A percentile compares a stretch with the other conserved stretches of the same genome.
Conservation (phyloP, 2,113 vertebrate genomes). For the Nothocercus nigrocapillus region DNA sequence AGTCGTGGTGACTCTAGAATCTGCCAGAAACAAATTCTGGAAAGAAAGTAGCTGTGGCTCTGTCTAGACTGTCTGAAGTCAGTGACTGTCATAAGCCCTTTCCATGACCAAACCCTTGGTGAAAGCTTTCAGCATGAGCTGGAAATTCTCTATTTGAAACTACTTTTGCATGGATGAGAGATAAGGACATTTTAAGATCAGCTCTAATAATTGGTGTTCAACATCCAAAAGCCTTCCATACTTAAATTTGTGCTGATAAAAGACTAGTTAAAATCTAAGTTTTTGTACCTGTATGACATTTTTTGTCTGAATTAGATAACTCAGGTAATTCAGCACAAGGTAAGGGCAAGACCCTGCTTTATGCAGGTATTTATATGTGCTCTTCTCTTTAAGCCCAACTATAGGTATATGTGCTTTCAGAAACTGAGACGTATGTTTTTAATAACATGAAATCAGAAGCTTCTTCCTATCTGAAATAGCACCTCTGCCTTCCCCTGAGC, state of each 20-base stretch:
- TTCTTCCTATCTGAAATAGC: conserved; percentile 63
- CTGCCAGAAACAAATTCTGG: neutral
- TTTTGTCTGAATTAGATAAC: conserved; percentile 14
- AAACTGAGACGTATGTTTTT: conserved; percentile 37
- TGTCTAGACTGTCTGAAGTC: neutral
- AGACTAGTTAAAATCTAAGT: neutral
- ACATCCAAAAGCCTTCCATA: neutral
- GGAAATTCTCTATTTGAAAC: conserved; percentile 2
- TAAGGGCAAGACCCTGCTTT: conserved; percentile 1
- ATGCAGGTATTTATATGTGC: conserved; percentile 49
- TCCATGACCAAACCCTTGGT: neutral
- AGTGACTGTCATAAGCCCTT: neutral
- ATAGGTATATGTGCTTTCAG: conserved; percentile 29
- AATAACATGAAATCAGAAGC: conserved; percentile 64
- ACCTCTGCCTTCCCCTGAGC: conserved; percentile 62
- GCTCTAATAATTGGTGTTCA: neutral
- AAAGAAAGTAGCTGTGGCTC: neutral
- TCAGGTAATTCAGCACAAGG: conserved; percentile 1
- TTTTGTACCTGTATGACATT: neutral
- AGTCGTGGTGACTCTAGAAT: neutral
- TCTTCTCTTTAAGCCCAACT: conserved; percentile 33
- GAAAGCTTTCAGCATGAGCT: neutral
- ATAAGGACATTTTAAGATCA: neutral
- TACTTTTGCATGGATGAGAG: neutral
- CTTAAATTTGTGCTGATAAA: neutral